Evolutionary conservation across 2,888 invertebrate genomes (phyloP), one percentile per base, ranked within the genome.

Genomic region (Gerris lacustris): DNA sequence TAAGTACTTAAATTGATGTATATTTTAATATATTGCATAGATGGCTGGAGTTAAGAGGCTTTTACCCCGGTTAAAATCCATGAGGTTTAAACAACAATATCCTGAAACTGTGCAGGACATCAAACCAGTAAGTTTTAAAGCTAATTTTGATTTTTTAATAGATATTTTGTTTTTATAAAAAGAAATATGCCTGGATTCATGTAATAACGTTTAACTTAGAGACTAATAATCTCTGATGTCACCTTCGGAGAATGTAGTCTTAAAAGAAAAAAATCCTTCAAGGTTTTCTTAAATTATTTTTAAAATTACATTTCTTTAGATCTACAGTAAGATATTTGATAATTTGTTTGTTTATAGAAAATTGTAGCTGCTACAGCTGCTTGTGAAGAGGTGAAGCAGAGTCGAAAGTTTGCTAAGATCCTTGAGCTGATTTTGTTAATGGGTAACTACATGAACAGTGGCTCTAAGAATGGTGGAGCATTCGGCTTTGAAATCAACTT

Each of bases 391-490:
- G 88, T 96, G 4, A 91, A 89, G 76, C 87, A 87, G 45, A 96
- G 96, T 77, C 87, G 87, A 75, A 96, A 95, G 78, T 96, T 99
- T 80, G 89, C 91, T 0, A 89, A 88, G 79, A 88, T 99, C 68
- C 81, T 99, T 15, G 94, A 97, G 80, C 82, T 98, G 0, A 86
- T 98, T 73, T 83, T 99, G 0, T 81, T 96, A 11, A 83, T 97
- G 43, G 98, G 98, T 5, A 99, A 99, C 82, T 96, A 93, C 78
- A 94, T 99, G 92, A 98, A 98, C 81, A 88, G 94, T 0, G 96
- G 96, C 0, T 93, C 95, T 6, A 90, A 90, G 78, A 96, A 96
- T 79, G 96, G 92, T 1, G 92, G 92, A 75, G 94, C 96, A 0
- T 91, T 92, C 77, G 99, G 96, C 0, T 99, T 98, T 80, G 97